These are phyloP conservation scores for Labrus mixtus DNA, from an alignment of 2,113 vertebrate species.

Conservation along the genomic window DNA sequence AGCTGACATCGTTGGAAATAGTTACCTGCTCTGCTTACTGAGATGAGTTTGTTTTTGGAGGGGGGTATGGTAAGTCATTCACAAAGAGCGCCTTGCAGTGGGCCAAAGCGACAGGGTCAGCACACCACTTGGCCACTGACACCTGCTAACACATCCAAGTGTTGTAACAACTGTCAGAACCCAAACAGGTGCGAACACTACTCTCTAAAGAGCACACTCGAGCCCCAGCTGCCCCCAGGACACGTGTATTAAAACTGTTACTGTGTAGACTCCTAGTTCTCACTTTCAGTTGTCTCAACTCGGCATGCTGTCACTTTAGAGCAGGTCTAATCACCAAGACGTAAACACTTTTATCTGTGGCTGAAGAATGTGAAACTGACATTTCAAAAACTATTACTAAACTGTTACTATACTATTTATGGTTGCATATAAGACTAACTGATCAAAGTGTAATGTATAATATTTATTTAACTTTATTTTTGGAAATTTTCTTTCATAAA, in stretches of 20 bases:
- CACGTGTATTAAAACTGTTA: conserved; percentile 26
- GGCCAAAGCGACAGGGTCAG: conserved; percentile 19
- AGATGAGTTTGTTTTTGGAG: neutral
- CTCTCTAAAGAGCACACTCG: neutral
- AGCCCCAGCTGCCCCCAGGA: conserved; percentile 29
- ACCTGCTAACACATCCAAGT: conserved; percentile 68
- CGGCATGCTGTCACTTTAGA: conserved; percentile 11
- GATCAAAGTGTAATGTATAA: too few species aligned
- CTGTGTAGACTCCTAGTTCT: conserved; percentile 32
- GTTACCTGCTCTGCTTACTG: conserved; percentile 51
- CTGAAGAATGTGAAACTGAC: neutral
- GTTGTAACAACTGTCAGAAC: conserved; percentile 65
- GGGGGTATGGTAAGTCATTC: neutral
- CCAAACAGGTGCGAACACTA: neutral
- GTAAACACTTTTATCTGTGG: neutral
- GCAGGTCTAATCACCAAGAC: neutral
- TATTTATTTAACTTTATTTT: too few species aligned
- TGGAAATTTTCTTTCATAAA: too few species aligned
- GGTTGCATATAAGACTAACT: too few species aligned
- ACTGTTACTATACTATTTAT: too few species aligned
- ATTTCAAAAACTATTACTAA: too few species aligned
- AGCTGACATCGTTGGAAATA: conserved; percentile 71
- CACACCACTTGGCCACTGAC: conserved; percentile 54
- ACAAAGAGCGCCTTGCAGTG: conserved; percentile 53
- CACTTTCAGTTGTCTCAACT: conserved; percentile 10